Conservation (phyloP, 2,888 invertebrate genomes). For the Alloplasta piceator region DNA sequence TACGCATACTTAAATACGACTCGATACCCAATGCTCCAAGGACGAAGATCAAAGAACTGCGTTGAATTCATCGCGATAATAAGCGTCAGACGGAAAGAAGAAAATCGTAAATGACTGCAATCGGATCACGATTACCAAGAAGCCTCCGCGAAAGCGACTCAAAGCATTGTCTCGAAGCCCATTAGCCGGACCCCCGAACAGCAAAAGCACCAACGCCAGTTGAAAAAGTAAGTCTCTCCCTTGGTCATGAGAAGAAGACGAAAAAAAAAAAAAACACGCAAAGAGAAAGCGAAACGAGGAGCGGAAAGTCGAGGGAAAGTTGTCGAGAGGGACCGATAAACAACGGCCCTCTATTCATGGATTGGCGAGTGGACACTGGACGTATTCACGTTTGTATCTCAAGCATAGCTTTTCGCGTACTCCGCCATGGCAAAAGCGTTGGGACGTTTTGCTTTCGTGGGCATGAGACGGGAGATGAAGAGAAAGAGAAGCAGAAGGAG, state of each 20-base stretch:
- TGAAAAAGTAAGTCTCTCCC: constrained; percentile 42
- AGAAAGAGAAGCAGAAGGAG: constrained; percentile 21
- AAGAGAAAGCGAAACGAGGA: constrained; percentile 40
- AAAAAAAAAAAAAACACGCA: constrained; percentile 31
- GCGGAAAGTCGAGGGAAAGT: constrained; percentile 62
- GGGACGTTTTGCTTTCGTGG: constrained; percentile 27
- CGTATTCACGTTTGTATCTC: constrained; percentile 61
- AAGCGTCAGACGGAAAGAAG: not conserved
- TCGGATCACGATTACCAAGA: constrained; percentile 38
- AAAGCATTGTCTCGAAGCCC: constrained; percentile 67
- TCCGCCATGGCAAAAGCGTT: constrained; percentile 11
- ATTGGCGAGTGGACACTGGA: constrained; percentile 69
- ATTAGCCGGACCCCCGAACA: constrained; percentile 62
- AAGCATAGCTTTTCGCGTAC: constrained; percentile 36
- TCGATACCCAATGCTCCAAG: too few species aligned
- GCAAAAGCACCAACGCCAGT: constrained; percentile 37
- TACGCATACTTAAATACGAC: too few species aligned
- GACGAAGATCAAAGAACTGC: not conserved
- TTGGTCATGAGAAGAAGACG: constrained; percentile 42
- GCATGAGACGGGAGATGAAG: constrained; percentile 50
- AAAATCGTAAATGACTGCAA: constrained; percentile 41
- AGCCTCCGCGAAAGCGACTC: constrained; percentile 32
- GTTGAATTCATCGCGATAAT: constrained; percentile 42
- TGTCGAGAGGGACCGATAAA: constrained; percentile 74
- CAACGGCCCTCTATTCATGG: constrained; percentile 78